Conservation (phyloP, 2,888 invertebrate species). For the Frankliniella fusca region DNA sequence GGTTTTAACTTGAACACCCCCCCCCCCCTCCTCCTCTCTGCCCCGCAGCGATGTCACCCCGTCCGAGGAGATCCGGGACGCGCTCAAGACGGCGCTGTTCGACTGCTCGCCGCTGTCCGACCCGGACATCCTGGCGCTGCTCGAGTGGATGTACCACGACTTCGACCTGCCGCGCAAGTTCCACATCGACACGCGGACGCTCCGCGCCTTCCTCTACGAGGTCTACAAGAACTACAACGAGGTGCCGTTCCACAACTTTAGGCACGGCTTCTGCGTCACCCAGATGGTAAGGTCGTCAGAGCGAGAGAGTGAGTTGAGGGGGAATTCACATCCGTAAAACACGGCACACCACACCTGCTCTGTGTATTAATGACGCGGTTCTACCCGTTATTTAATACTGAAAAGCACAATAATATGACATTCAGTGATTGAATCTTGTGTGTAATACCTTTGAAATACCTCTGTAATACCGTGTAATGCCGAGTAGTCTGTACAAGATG, state of each 20-base stretch:
- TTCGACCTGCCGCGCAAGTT: conserved; percentile 70
- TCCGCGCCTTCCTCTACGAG: conserved; percentile 69
- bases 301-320: no score
- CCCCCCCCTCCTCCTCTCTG: conserved; percentile 24
- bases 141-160: conserved; percentile 79
- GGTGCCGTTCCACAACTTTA: conserved; percentile 82
- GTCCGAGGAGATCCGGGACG: conserved; percentile 59
- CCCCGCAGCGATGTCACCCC: conserved; percentile 58
- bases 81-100: conserved; percentile 66
- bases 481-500: no score
- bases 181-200: conserved; percentile 64
- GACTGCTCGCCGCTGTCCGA: conserved; percentile 80
- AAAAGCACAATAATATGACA: no score
- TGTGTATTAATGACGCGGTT: no score
- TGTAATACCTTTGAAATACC: no score
- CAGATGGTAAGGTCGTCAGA: conserved; percentile 70
- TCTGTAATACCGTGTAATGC: no score
- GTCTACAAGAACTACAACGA: conserved; percentile 78
- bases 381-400: no score
- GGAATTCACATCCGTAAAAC: no score
- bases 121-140: conserved; percentile 68
- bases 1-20: neutral
- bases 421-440: no score
- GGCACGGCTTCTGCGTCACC: conserved; percentile 81
- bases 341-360: no score